Evolutionary conservation across 53 echinoderm and acorn worm species (phyloP), one percentile per base, ranked within the genome.

Genomic region (Mesocentrotus franciscanus): DNA sequence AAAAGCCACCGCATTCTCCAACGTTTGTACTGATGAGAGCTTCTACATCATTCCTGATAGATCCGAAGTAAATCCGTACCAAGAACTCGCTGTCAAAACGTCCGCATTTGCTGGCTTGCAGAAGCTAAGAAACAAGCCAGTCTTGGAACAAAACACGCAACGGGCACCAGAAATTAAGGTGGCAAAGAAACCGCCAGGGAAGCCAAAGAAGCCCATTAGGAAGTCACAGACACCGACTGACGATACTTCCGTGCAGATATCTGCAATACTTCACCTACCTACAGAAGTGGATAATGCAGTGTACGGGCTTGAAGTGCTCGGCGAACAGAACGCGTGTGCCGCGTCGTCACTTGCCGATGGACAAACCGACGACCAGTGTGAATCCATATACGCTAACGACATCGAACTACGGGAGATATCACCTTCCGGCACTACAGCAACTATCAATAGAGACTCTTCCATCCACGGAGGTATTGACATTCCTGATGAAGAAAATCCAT

Each of bases 111-210:
- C 71, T 33, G 92, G 92, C 49, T 34, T 92, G n/a, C 92, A 92
- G 75, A 92, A 92, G 72, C 92, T 71, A 22, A 92, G 32, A 68
- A 92, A 74, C 75, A 92, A 72, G 72, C 92, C 92, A 14, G 49
- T 42, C 7, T n/a, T n/a, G 71, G 56, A 92, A 49, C 42, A 36
- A 34, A 92, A 71, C 20, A 30, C 91, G 91, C 91, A 61, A 36
- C 17, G 11, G 56, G 22, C 49, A 17, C 24, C 39, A 39, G 39
- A 71, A 56, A 35, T 30, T 20, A 36, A 71, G 10, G 49, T 10
- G n/a, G 75, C 26, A n/a, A 92, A 92, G 30, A 22, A 71, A 12
- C 27, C 71, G 9, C 92, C 92, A 2, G 64, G 6, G 29, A 92
- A 18, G 39, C 39, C 39, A 39, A 39, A 39, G 39, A 39, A n/a